A percentile compares a stretch with the other conserved stretches of the same genome.
Evolutionary conservation across 2,797 vertebrate genomes (phyloP).

Genomic region (Pteropus rufus): DNA sequence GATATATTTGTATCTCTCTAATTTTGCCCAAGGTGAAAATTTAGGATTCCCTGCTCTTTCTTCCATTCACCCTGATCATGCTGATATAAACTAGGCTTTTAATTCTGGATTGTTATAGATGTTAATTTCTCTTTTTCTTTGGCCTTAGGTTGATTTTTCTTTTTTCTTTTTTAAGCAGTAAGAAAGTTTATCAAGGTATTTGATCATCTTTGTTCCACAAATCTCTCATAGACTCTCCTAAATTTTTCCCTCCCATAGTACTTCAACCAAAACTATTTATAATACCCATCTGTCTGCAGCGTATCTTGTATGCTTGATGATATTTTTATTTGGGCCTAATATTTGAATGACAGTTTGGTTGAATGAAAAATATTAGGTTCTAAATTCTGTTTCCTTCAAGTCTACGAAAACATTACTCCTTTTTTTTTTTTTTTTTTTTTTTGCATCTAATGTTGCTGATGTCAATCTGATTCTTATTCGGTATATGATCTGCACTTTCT

Average conservation of each 20-base stretch:
- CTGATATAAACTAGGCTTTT: background rate
- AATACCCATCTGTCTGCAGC: background rate
- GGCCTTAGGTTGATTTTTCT: background rate
- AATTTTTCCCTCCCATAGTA: background rate
- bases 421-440: background rate
- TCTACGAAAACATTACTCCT: background rate
- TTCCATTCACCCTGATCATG: background rate
- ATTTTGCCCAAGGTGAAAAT: background rate
- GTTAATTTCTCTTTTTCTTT: background rate
- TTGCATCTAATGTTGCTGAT: background rate
- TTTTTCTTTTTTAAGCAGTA: conserved; percentile 3
- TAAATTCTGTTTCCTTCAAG: background rate
- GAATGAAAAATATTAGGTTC: background rate
- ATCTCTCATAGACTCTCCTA: background rate
- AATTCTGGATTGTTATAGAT: background rate
- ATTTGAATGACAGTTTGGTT: conserved; percentile 1
- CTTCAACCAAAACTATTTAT: background rate
- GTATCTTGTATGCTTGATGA: background rate
- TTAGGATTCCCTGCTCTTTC: background rate
- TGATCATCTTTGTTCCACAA: background rate
- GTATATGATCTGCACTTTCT: background rate
- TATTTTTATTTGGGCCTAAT: conserved; percentile 22
- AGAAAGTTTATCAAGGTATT: background rate
- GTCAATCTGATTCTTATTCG: background rate
- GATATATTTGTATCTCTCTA: background rate